phyloP scores from a whole-genome alignment of 2,888 invertebrate genomes.

The Nineta flava region DNA sequence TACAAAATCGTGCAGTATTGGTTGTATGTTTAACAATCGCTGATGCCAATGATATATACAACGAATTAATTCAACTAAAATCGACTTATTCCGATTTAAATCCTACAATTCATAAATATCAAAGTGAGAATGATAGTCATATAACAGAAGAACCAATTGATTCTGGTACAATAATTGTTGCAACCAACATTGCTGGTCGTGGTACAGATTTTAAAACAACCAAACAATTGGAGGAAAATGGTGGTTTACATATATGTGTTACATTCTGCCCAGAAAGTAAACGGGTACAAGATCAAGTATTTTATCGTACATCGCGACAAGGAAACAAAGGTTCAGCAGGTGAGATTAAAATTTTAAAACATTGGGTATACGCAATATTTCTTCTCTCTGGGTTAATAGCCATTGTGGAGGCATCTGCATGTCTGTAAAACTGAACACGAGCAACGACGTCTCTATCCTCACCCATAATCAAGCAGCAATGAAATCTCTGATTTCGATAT shows the following conservation, averaged over 20 bases:
- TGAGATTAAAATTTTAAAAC: too few species aligned
- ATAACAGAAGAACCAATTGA: constrained; percentile 3
- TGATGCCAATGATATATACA: constrained; percentile 13
- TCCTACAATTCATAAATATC: constrained; percentile 8
- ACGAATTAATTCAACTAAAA: background rate
- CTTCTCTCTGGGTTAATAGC: too few species aligned
- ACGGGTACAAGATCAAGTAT: background rate
- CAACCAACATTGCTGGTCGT: constrained; percentile 8
- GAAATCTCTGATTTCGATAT: too few species aligned
- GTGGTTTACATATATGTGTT: background rate
- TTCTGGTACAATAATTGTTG: constrained; percentile 5
- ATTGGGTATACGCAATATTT: too few species aligned
- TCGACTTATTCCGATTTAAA: background rate
- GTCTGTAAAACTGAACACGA: too few species aligned
- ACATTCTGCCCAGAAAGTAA: background rate
- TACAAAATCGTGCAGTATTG: constrained; percentile 17
- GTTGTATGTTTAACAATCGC: constrained; percentile 17
- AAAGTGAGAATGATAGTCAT: constrained; percentile 12
- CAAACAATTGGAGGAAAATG: background rate
- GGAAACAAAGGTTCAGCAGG: background rate
- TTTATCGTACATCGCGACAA: background rate
- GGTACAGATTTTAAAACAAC: constrained; percentile 7
- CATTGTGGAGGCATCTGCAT: too few species aligned
- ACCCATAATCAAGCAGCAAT: too few species aligned
- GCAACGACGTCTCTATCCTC: too few species aligned